Conservation (phyloP, 2,888 invertebrate genomes). For the Cylindroiulus punctatus region DNA sequence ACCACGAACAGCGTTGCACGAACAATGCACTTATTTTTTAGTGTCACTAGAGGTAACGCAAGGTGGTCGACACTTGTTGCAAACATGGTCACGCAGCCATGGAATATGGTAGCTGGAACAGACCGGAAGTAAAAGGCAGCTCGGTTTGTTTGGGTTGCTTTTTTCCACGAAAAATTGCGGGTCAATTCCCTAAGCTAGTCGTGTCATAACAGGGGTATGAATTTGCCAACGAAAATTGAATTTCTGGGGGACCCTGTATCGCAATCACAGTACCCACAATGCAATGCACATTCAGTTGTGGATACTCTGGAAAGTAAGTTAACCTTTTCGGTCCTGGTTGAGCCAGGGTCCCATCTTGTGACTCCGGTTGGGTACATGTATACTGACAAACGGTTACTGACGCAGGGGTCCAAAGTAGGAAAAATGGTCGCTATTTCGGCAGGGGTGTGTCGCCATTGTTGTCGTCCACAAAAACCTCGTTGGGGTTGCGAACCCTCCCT, state of each 20-base stretch:
- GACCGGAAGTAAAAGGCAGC: background rate
- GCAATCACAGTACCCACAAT: no score
- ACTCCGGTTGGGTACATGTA: no score
- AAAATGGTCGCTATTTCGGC: background rate
- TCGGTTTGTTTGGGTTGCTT: background rate
- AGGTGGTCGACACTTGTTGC: background rate
- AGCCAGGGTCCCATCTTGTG: background rate
- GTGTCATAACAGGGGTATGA: background rate
- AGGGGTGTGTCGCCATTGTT: conserved; percentile 25
- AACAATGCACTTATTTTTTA: no score
- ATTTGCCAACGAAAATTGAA: no score
- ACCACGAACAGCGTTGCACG: no score
- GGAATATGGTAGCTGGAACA: background rate
- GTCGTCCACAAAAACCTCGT: background rate
- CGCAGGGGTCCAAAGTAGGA: background rate
- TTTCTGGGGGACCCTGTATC: no score
- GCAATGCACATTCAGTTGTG: background rate
- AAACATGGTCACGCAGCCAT: background rate
- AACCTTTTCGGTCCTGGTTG: background rate
- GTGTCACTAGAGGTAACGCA: background rate
- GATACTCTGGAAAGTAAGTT: no score
- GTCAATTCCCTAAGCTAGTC: background rate
- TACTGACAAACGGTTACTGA: background rate
- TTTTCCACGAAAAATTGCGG: background rate
- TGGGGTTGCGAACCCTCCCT: background rate